Evolutionary conservation across 2,888 invertebrate genomes (phyloP).

Genomic region (Mycalesis mineus): DNA sequence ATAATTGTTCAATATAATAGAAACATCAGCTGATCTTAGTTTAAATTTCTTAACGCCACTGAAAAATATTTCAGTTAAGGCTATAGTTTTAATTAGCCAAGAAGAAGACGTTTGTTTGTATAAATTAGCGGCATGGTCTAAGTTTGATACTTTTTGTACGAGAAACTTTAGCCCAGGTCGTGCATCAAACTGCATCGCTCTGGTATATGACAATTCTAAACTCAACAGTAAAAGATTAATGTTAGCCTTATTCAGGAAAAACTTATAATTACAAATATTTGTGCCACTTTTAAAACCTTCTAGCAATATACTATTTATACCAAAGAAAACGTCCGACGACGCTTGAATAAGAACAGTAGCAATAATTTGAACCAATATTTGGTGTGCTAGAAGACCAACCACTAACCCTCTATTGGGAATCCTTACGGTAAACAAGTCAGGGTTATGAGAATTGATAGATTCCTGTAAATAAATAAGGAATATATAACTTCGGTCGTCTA

Average conservation of each 20-base stretch:
- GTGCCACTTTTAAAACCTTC: constrained; percentile 70
- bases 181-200: constrained; percentile 91
- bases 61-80: constrained; percentile 90
- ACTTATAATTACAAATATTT: constrained; percentile 64
- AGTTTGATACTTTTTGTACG: constrained; percentile 93
- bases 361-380: constrained; percentile 93
- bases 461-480: constrained; percentile 90
- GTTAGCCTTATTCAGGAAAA: constrained; percentile 78
- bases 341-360: constrained; percentile 91
- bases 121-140: constrained; percentile 92
- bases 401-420: constrained; percentile 93
- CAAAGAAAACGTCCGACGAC: constrained; percentile 79
- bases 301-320: constrained; percentile 80
- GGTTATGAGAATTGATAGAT: constrained; percentile 82
- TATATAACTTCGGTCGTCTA: constrained; percentile 92
- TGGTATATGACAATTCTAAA: constrained; percentile 88
- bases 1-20: constrained; percentile 80
- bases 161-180: constrained; percentile 95
- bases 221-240: constrained; percentile 85
- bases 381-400: constrained; percentile 93
- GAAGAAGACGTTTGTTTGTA: constrained; percentile 95
- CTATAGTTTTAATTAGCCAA: constrained; percentile 92
- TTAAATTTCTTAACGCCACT: constrained; percentile 82
- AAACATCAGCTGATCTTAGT: constrained; percentile 79
- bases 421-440: constrained; percentile 87